Percentiles rank a stretch among this genome's conserved stretches.
phyloP scores from a whole-genome alignment of 2,888 invertebrate species.

The Drosophila setosimentum region DNA sequence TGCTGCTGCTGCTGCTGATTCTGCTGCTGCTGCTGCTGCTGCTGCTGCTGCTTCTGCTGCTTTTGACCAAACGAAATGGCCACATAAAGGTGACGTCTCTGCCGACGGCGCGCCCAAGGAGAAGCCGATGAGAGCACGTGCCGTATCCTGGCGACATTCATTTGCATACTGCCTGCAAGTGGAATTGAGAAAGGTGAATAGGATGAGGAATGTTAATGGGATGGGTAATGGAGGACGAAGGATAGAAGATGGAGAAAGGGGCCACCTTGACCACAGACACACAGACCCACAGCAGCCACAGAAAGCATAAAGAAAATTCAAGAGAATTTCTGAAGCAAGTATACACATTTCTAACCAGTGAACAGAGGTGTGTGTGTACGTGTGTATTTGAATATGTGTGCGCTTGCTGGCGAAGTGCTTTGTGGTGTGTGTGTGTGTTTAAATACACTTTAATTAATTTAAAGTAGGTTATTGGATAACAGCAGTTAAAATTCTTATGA shows the following conservation, averaged over 20 bases:
- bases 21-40: not conserved
- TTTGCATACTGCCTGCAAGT: constrained; percentile 55
- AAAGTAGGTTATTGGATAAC: not conserved
- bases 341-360: constrained; percentile 17
- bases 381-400: not conserved
- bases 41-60: not conserved
- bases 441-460: constrained; percentile 19
- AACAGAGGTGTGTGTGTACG: not conserved
- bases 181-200: constrained; percentile 9
- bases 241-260: not conserved
- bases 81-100: constrained; percentile 52
- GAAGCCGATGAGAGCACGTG: constrained; percentile 51
- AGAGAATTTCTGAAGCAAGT: constrained; percentile 16
- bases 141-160: constrained; percentile 56
- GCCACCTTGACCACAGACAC: constrained; percentile 33
- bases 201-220: constrained; percentile 5
- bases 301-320: constrained; percentile 43
- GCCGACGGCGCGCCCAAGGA: constrained; percentile 22
- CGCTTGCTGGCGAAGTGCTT: not conserved
- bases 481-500: not conserved
- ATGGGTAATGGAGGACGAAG: not conserved
- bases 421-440: not conserved
- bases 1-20: constrained; percentile 4
- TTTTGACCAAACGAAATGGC: constrained; percentile 53
- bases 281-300: constrained; percentile 26